Base-by-base conservation (phyloP, 2,113 vertebrate species). In the Sardina pilchardus region DNA sequence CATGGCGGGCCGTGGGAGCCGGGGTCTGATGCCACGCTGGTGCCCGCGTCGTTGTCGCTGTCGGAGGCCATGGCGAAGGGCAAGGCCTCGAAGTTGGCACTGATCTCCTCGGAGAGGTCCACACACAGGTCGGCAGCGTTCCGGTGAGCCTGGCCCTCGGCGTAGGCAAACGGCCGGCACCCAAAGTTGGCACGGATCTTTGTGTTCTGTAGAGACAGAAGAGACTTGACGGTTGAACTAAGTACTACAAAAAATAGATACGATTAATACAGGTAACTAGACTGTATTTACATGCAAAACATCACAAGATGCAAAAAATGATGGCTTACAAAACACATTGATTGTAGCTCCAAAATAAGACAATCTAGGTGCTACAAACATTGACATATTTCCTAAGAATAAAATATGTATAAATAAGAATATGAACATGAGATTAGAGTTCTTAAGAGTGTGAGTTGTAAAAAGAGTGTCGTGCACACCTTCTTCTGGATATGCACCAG, bases 401-500 rank as follows among this genome's bases (percentile, higher is more conserved):
- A 59, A 59, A 59, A 59, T 24, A n/a, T n/a, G n/a, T n/a, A n/a
- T n/a, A n/a, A n/a, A n/a, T n/a, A n/a, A n/a, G n/a, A n/a, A n/a
- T n/a, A n/a, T n/a, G n/a, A 59, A 59, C 5, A 59, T 19, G 4
- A 63, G 24, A 63, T 63, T 26, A 9, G 0, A 63, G 24, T 26
- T 63, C n/a, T 2, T 67, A 9, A 56, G 50, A 56, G 56, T 63
- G 24, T n/a, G 4, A n/a, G 56, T 8, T n/a, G 4, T 63, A 78
- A 36, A 16, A 36, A 17, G 34, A 16, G 10, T 17, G 19, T 24
- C 6, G 16, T 34, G 30, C 1, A 84, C 90, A 94, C 98, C 96
- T 99, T 99, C 92, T 99, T 99, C 91, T 99, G 98, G 91, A 99
- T 99, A 92, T 99, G 98, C 42, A 99, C 97, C 80, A 99, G 94